phyloP scores from a whole-genome alignment of 2,797 vertebrate species.

The Novumbra hubbsi region DNA sequence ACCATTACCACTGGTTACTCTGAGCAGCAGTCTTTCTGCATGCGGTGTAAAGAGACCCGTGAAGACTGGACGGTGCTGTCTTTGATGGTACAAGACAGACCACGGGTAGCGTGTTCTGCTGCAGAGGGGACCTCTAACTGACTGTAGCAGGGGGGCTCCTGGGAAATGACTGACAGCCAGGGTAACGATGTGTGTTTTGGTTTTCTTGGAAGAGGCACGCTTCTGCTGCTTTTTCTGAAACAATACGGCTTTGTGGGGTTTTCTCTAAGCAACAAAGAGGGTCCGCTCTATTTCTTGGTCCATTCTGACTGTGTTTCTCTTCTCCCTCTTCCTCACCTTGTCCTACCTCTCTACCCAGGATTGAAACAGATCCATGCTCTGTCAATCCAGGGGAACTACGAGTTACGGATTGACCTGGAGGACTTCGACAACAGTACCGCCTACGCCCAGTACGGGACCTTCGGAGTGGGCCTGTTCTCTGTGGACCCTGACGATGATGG shows the following conservation, averaged over 20 bases:
- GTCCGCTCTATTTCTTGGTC: neutral
- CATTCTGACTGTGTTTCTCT: neutral
- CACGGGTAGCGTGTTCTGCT: neutral
- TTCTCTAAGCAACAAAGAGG: neutral
- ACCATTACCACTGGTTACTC: too few relatives aligned
- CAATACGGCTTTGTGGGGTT: neutral
- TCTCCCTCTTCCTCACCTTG: neutral
- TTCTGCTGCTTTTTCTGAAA: too few relatives aligned
- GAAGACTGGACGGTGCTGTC: neutral
- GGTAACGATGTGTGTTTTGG: neutral
- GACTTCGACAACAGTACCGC: constrained; percentile 95
- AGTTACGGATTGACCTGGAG: constrained; percentile 91
- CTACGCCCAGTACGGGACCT: constrained; percentile 88
- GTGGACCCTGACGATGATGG: constrained; percentile 95
- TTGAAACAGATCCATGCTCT: constrained; percentile 88
- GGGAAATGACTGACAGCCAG: neutral
- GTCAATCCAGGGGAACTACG: constrained; percentile 91
- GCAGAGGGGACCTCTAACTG: neutral
- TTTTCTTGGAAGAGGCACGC: neutral
- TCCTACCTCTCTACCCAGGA: constrained; percentile 62
- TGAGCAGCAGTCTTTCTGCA: neutral
- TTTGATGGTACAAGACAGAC: neutral
- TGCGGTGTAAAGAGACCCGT: neutral
- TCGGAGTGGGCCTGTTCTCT: constrained; percentile 91
- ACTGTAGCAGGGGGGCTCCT: neutral